A percentile compares a stretch with the other conserved stretches of the same genome.
These are phyloP conservation scores for Etheostoma cragini DNA, from an alignment of 2,113 vertebrate genomes.

Conservation along the genomic window DNA sequence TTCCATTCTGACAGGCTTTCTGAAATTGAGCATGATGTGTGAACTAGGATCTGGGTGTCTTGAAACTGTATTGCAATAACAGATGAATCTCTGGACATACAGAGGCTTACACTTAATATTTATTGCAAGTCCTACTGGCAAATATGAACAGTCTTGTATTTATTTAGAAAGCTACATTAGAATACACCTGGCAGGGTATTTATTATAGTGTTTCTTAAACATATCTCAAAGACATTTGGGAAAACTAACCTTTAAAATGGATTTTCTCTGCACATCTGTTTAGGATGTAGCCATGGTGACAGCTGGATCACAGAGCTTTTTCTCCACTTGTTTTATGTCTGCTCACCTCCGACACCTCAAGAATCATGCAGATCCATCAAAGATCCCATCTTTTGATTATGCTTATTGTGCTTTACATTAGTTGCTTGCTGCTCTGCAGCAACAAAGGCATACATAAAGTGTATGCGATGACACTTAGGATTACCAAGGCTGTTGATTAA, in stretches of 20 bases:
- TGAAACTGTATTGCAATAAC: not conserved
- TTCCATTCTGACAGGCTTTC: not conserved
- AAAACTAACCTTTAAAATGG: not conserved
- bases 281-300: constrained; percentile 10
- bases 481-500: constrained; percentile 68
- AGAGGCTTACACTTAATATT: not conserved
- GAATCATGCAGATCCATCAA: constrained; percentile 8
- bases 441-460: constrained; percentile 28
- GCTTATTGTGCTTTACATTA: constrained; percentile 29
- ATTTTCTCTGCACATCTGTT: not conserved
- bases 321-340: not conserved
- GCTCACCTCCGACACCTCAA: not conserved
- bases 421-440: not conserved
- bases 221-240: not conserved
- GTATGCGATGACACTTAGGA: constrained; percentile 31
- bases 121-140: not conserved
- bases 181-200: not conserved
- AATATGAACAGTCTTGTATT: not conserved
- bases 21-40: constrained; percentile 15
- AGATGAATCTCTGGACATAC: not conserved
- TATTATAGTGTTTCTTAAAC: not conserved
- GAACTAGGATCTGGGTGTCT: constrained; percentile 5
- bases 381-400: constrained; percentile 3
- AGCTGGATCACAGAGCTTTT: not conserved
- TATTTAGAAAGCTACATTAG: not conserved